Base-by-base conservation (phyloP, 2,888 invertebrate genomes). In the Dasypogon diadema region DNA sequence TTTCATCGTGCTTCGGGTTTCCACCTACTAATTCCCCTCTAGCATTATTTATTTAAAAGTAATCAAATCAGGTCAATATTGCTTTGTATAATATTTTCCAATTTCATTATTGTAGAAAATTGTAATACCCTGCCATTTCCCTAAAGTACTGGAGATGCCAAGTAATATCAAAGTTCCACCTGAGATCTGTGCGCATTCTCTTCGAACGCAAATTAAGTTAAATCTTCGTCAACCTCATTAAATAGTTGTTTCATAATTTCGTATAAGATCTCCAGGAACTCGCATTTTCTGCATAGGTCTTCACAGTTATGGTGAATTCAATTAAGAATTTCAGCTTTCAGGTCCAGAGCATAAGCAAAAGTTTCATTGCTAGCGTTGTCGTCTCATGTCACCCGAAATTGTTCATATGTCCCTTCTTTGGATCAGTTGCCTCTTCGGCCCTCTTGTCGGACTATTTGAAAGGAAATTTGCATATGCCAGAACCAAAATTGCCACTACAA, bases 171-270 rank as follows among this genome's bases (percentile, higher is more conserved):
- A 42, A 42, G 42, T 42, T 6, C 2, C n/a, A 42, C 42, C 42
- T 42, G 6, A 42, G 42, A 42, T 42, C 8, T 42, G 8, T 12
- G 2, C 42, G 10, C 12, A 42, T 42, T 30, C 42, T n/a, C 12
- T 42, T 42, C 12, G n/a, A 24, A 10, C 1, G 74, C 56, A 79
- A 80, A 80, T 80, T 79, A 80, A 79, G 79, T 79, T 80, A 80
- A 80, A 79, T 80, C 80, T 79, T 80, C 78, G 79, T 78, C 79
- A 80, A 79, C 79, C 79, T 80, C 78, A 79, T 79, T 79, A 80
- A 80, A 79, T 80, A 80, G 79, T 80, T 80, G 78, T 78, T 79
- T 78, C 79, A 80, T 79, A 79, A 79, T 80, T 80, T 79, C 78
- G 58, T 76, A 78, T 76, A 78, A 70, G 70, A 70, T 70, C 70